A percentile compares a stretch with the other conserved stretches of the same genome.
These are phyloP conservation scores for Acanthochromis polyacanthus DNA, from an alignment of 2,113 vertebrate species.

Conservation along the genomic window DNA sequence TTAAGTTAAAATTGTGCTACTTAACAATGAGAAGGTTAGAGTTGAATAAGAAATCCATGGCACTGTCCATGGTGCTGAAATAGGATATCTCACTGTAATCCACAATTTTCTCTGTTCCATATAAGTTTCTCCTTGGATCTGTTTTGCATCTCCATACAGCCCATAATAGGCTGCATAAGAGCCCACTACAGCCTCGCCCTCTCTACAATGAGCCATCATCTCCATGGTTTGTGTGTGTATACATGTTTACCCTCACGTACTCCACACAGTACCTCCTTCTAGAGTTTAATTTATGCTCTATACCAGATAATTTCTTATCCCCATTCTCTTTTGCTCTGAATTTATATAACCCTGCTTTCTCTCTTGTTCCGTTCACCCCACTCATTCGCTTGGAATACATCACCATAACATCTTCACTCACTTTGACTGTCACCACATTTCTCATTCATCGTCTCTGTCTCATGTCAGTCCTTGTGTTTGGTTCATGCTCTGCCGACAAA, in stretches of 20 bases:
- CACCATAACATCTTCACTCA: slow-evolving; percentile 33
- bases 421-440: slow-evolving; percentile 57
- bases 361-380: not conserved
- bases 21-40: too few relatives aligned
- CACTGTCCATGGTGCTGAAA: too few relatives aligned
- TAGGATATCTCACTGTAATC: too few relatives aligned
- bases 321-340: slow-evolving; percentile 10
- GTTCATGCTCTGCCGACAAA: slow-evolving; percentile 77
- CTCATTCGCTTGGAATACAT: slow-evolving; percentile 36
- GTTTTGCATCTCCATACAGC: too few relatives aligned
- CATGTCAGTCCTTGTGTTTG: slow-evolving; percentile 64
- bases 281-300: slow-evolving; percentile 46
- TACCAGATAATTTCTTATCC: slow-evolving; percentile 41
- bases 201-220: too few relatives aligned
- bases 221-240: not conserved
- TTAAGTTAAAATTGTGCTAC: too few relatives aligned
- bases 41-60: too few relatives aligned
- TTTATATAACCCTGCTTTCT: slow-evolving; percentile 23
- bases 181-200: too few relatives aligned
- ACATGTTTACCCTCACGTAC: slow-evolving; percentile 35
- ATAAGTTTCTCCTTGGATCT: too few relatives aligned
- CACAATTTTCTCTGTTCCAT: too few relatives aligned
- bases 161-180: too few relatives aligned
- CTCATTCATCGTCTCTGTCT: slow-evolving; percentile 55
- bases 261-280: slow-evolving; percentile 32